Evolutionary conservation across 2,888 invertebrate species (phyloP), one percentile per base, ranked within the genome.

Genomic region (Malthinus flaveolus): DNA sequence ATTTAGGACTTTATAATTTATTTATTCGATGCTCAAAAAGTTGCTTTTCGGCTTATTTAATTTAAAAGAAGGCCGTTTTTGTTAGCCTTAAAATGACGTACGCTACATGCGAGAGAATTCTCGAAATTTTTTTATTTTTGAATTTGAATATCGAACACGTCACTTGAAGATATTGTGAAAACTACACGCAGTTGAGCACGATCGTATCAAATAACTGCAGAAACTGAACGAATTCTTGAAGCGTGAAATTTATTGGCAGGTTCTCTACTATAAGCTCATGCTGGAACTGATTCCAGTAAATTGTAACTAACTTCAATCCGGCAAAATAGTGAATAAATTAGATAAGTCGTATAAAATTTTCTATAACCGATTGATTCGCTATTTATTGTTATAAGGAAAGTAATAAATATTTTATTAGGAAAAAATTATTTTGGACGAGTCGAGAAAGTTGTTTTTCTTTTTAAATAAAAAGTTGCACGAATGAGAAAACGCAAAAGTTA

Each of bases 201-300:
- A 56, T 53, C 56, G 56, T 49, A 56, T 56, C 64, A 62, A 64
- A 64, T 62, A 64, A 58, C 62, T 61, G 65, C 63, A 58, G 56
- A 62, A 65, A 66, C 59, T 61, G 62, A 58, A 58, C 65, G 66
- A 61, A 58, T 64, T 61, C 61, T 56, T 63, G 59, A 60, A 66
- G 66, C 68, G 69, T 68, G 66, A 66, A 66, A 69, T 69, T 66
- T 68, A 69, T 68, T 67, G 68, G 67, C 68, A 66, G 66, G 66
- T 65, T 64, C 23, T 23, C 63, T 60, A 65, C 63, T 66, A 63
- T 66, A 61, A 64, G 68, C 65, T 63, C 61, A 65, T 66, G 66
- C 61, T 64, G 65, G 67, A 71, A 71, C 70, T 71, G 72, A 71
- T 72, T 72, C 69, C 66, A 68, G 69, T 68, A 71, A 71, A 72